These are phyloP conservation scores for Sphaeridia pumilis DNA, from an alignment of 2,888 invertebrate species.

Conservation along the genomic window DNA sequence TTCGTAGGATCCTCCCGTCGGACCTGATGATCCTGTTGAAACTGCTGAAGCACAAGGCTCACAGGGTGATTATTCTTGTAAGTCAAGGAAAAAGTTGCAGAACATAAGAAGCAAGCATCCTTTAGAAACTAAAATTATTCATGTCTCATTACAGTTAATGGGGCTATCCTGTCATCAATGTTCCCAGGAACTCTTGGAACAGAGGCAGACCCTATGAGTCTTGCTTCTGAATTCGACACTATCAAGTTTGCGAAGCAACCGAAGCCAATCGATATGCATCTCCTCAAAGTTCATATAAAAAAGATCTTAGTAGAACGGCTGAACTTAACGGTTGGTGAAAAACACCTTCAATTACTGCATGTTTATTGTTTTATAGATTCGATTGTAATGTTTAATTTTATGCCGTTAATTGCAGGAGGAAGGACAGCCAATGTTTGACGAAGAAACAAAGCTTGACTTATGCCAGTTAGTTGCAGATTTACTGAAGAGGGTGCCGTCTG, in stretches of 20 bases:
- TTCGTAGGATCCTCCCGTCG: background rate
- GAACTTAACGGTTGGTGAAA: slow-evolving; percentile 20
- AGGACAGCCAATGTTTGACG: slow-evolving; percentile 15
- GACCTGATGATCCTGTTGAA: background rate
- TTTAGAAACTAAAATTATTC: background rate
- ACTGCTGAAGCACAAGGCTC: background rate
- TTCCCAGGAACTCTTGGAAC: slow-evolving; percentile 10
- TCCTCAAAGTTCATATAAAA: slow-evolving; percentile 20
- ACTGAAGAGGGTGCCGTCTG: slow-evolving; percentile 10
- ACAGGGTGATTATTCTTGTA: background rate
- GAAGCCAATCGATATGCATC: slow-evolving; percentile 31
- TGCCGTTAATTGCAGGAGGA: slow-evolving; percentile 14
- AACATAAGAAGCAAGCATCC: too few species aligned
- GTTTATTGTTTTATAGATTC: background rate
- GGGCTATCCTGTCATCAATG: slow-evolving; percentile 13
- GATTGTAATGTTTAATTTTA: background rate
- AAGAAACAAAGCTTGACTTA: slow-evolving; percentile 19
- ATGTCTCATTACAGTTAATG: slow-evolving; percentile 13
- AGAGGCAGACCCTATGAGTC: slow-evolving; percentile 21
- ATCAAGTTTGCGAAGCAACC: slow-evolving; percentile 28
- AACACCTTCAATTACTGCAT: too few species aligned
- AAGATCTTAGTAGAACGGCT: slow-evolving; percentile 18
- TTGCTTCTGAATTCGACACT: slow-evolving; percentile 23
- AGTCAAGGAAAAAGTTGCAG: background rate
- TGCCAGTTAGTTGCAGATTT: slow-evolving; percentile 16